phyloP scores from a whole-genome alignment of 2,113 vertebrate genomes.

The Bungarus multicinctus region DNA sequence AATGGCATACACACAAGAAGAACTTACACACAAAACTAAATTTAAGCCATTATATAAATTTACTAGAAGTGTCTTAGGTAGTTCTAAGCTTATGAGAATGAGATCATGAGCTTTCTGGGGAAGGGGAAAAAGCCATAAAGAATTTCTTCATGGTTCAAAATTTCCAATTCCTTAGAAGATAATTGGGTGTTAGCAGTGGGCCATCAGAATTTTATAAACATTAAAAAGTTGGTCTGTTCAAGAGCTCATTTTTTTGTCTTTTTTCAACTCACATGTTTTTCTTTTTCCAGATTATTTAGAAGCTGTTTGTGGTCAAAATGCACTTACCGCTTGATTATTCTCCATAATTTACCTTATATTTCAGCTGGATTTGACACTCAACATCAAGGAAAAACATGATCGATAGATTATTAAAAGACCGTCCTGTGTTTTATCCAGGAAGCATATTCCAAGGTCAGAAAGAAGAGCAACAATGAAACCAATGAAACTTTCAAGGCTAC shows the following conservation, averaged over 20 bases:
- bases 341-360: not conserved
- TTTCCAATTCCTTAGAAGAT: not conserved
- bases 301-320: not conserved
- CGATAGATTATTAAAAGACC: constrained; percentile 6
- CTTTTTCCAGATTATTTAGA: not conserved
- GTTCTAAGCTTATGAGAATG: not conserved
- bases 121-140: not conserved
- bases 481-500: not conserved
- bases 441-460: not conserved
- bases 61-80: not conserved
- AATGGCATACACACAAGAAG: not conserved
- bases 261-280: not conserved
- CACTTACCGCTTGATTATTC: rapidly evolving
- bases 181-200: not conserved
- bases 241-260: not conserved
- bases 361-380: not conserved
- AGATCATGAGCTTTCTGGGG: not conserved
- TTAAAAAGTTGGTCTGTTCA: not conserved
- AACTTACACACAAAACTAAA: not conserved
- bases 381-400: not conserved
- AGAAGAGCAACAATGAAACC: not conserved
- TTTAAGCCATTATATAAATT: not conserved
- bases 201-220: not conserved
- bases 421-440: not conserved
- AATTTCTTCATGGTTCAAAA: not conserved